These are phyloP conservation scores for Xenopus petersii DNA, from an alignment of 2,797 vertebrate species.

Conservation along the genomic window DNA sequence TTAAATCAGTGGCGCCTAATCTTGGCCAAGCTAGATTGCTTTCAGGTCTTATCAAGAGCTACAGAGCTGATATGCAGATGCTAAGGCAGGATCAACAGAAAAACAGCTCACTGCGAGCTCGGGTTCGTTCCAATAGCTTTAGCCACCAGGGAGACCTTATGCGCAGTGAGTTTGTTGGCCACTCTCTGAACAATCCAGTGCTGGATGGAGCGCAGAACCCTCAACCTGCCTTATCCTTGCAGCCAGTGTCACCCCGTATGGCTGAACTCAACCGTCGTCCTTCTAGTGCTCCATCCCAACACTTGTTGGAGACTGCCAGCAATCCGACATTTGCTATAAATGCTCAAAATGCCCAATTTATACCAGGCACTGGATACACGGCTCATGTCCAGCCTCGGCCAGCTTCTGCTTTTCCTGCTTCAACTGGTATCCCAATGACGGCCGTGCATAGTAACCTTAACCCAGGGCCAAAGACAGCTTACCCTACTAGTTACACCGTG, in stretches of 20 bases:
- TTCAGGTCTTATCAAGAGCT: conserved; percentile 77
- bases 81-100: conserved; percentile 68
- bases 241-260: conserved; percentile 68
- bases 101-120: conserved; percentile 57
- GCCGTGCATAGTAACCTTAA: conserved; percentile 65
- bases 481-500: conserved; percentile 91
- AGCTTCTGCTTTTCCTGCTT: conserved; percentile 71
- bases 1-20: conserved; percentile 87
- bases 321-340: conserved; percentile 60
- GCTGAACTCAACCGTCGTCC: conserved; percentile 80
- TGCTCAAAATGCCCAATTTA: conserved; percentile 58
- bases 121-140: conserved; percentile 88
- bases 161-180: conserved; percentile 29
- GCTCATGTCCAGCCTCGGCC: conserved; percentile 70
- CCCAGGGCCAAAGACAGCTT: conserved; percentile 80
- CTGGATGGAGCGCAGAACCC: conserved; percentile 67
- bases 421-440: conserved; percentile 67
- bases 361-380: conserved; percentile 70
- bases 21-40: conserved; percentile 90
- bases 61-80: conserved; percentile 70
- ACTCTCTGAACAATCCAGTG: conserved; percentile 36
- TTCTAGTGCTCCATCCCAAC: conserved; percentile 89
- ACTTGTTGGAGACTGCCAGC: conserved; percentile 78
- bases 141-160: conserved; percentile 82
- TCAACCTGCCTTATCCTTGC: conserved; percentile 67